Conservation (phyloP, 2,113 vertebrate species). For the Xiphophorus hellerii region DNA sequence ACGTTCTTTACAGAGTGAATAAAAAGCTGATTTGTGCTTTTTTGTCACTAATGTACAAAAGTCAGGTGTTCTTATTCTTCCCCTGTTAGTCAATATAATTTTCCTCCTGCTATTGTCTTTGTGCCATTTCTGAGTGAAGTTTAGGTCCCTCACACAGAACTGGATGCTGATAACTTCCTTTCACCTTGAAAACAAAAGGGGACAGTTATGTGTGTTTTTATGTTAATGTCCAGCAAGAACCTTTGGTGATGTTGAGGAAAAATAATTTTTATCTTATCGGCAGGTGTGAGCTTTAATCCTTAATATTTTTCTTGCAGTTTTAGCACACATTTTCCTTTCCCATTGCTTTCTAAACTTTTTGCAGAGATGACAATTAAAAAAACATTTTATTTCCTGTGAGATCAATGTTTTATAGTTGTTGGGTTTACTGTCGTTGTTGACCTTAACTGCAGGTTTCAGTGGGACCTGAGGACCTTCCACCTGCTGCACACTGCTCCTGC, state of each 20-base stretch:
- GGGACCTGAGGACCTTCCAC: conserved; percentile 96
- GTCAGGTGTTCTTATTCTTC: neutral
- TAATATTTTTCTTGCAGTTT: neutral
- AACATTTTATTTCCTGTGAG: neutral
- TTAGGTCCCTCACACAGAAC: neutral
- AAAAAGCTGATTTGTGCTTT: neutral
- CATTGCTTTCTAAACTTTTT: neutral
- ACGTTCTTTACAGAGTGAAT: neutral
- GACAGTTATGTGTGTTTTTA: too few relatives aligned
- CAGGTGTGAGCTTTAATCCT: too few relatives aligned
- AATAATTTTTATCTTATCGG: too few relatives aligned
- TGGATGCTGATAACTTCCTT: neutral
- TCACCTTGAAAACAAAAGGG: too few relatives aligned
- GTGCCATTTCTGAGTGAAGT: neutral
- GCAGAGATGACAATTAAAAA: neutral
- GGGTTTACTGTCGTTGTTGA: neutral
- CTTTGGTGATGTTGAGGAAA: too few relatives aligned
- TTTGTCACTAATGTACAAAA: neutral
- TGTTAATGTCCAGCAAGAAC: too few relatives aligned
- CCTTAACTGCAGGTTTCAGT: conserved; percentile 86
- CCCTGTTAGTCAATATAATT: neutral
- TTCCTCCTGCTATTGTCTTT: neutral
- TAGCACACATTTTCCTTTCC: neutral
- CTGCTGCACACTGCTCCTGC: conserved; percentile 94
- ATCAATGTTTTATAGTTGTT: neutral